Conservation (phyloP, 1,140 invertebrate genomes). For the Cotesia typhae region DNA sequence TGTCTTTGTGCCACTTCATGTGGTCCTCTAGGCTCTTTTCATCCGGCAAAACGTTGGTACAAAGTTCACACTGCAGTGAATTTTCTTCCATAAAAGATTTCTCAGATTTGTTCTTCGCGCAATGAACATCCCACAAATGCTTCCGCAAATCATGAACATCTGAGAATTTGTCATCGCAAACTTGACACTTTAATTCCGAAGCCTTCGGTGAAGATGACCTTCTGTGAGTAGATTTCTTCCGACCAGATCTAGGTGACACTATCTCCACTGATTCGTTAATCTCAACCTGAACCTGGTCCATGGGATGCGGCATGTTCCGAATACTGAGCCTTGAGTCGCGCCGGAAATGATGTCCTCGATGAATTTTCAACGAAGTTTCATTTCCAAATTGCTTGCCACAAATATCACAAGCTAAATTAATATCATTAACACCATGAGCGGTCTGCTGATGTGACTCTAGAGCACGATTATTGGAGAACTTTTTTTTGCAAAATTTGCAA, state of each 20-base stretch:
- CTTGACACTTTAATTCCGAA: slow-evolving; percentile 58
- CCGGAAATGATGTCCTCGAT: slow-evolving; percentile 70
- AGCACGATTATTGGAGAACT: slow-evolving; percentile 53
- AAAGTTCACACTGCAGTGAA: slow-evolving; percentile 67
- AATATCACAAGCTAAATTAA: slow-evolving; percentile 67
- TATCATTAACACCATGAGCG: slow-evolving; percentile 45
- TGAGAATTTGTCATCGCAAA: slow-evolving; percentile 56
- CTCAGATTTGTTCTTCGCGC: slow-evolving; percentile 55
- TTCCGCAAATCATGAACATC: slow-evolving; percentile 55
- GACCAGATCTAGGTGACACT: neutral
- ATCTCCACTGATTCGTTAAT: slow-evolving; percentile 12
- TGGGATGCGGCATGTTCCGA: slow-evolving; percentile 30
- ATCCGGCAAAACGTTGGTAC: slow-evolving; percentile 69
- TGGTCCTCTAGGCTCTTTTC: slow-evolving; percentile 67
- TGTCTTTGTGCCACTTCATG: slow-evolving; percentile 64
- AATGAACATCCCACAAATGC: slow-evolving; percentile 63
- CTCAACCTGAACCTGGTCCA: slow-evolving; percentile 33
- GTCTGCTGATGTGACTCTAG: slow-evolving; percentile 52
- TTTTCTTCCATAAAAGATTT: slow-evolving; percentile 57
- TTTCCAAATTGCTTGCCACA: slow-evolving; percentile 69
- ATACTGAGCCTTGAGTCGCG: slow-evolving; percentile 57
- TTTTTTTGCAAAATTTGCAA: slow-evolving; percentile 54
- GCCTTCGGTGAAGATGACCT: slow-evolving; percentile 58
- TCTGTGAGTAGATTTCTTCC: neutral
- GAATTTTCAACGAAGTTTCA: slow-evolving; percentile 66